Percentiles rank a stretch among this genome's conserved stretches.
These are phyloP conservation scores for Halichondria panicea DNA, from an alignment of 37 sponge, comb jelly and placozoan species.

Conservation along the genomic window DNA sequence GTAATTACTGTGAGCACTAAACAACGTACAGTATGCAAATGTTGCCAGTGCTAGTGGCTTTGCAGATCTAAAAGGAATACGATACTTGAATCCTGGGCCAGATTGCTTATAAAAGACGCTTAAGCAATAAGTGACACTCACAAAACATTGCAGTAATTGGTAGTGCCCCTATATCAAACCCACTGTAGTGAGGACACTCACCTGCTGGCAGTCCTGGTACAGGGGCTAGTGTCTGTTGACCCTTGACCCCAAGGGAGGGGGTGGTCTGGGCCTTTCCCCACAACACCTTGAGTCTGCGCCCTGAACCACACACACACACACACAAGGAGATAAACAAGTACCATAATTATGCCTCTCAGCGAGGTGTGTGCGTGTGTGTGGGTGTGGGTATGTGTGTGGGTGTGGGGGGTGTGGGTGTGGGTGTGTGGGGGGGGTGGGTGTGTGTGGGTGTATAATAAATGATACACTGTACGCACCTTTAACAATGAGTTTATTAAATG, in stretches of 20 bases:
- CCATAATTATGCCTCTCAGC: neutral
- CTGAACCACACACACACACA: slow-evolving; percentile 11
- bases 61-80: no score
- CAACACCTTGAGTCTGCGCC: slow-evolving; percentile 81
- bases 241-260: slow-evolving; percentile 22
- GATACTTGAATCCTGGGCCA: no score
- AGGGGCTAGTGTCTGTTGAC: slow-evolving; percentile 50
- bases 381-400: neutral
- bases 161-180: no score
- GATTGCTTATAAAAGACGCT: no score
- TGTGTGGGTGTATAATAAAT: no score
- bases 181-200: no score
- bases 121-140: no score
- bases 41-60: no score
- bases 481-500: slow-evolving; percentile 87
- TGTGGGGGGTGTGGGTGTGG: neutral
- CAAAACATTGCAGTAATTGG: no score
- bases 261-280: slow-evolving; percentile 87
- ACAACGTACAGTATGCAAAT: no score
- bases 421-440: neutral
- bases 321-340: neutral
- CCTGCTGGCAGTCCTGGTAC: slow-evolving; percentile 89
- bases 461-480: slow-evolving; percentile 46
- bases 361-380: neutral
- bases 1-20: no score